Conservation (phyloP, 2,113 vertebrate genomes). For the Syngnathus scovelli region DNA sequence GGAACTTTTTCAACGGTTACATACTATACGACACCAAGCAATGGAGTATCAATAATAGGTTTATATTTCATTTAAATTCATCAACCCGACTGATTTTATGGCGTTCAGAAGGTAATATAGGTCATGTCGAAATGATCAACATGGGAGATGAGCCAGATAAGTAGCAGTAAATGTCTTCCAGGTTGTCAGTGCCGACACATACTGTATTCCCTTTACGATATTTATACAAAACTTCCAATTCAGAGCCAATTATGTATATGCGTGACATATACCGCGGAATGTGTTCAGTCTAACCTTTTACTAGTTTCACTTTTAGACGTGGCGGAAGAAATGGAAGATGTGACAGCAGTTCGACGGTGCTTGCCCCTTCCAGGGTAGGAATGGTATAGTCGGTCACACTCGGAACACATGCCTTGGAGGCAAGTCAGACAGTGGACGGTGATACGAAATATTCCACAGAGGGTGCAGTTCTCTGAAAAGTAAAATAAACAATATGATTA, state of each 20-base stretch:
- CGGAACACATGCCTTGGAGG: slow-evolving; percentile 72
- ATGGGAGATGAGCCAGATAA: neutral
- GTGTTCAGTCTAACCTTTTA: slow-evolving; percentile 43
- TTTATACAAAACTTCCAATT: neutral
- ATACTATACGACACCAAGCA: neutral
- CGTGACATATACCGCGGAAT: neutral
- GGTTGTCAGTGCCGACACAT: neutral
- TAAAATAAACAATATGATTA: neutral
- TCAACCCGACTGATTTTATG: neutral
- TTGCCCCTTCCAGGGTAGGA: slow-evolving; percentile 71
- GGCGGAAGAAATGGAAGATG: slow-evolving; percentile 18
- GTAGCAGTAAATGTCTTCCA: neutral
- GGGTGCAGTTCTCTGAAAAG: slow-evolving; percentile 67
- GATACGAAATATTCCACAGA: slow-evolving; percentile 76
- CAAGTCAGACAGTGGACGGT: slow-evolving; percentile 73
- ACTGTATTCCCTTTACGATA: neutral
- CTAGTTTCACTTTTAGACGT: slow-evolving; percentile 39
- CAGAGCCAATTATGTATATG: neutral
- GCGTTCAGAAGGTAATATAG: neutral
- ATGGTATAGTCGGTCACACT: slow-evolving; percentile 81
- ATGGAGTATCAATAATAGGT: neutral
- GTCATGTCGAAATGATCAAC: neutral
- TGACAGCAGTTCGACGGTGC: slow-evolving; percentile 68
- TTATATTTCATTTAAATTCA: neutral
- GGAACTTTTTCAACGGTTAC: neutral